Base-by-base conservation (phyloP, 1,140 invertebrate genomes). In the Lucilia cuprina region DNA sequence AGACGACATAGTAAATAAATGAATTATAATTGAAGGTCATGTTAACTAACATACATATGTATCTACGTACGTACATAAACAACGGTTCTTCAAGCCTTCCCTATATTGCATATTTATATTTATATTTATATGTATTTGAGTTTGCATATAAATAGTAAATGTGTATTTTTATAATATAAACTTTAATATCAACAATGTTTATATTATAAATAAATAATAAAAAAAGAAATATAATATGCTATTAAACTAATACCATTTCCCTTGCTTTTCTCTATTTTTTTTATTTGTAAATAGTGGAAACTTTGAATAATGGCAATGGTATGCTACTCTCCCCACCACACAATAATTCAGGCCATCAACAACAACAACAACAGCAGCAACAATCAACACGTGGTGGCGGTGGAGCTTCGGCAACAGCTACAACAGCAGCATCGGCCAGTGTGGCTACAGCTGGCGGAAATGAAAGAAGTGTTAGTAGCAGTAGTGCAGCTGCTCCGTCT, bases 301-400 rank as follows among this genome's bases (percentile, higher is more conserved):
- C 93, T 70, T 91, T 94, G 60, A 94, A 93, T 88, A 94, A 93
- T 92, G 93, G 93, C 84, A 91, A 91, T 83, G 92, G 93, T 78
- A 91, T 94, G 86, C 93, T 94, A 82, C 91, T 94, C 60, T 94
- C 94, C 50, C 93, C 94, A 34, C 93, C 93, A 13, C 93, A 92
- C 83, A 92, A 92, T 84, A 90, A 92, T 84, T 92, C 93, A 14
- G 74, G 75, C 55, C 83, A 91, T 85, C 94, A 94, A 89, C 91
- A 93, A 60, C 89, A 93, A 60, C 89, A 88, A 74, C 88, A 87
- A 82, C 88, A 87, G 47, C 88, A 87, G 17, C 87, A 77, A 50
- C 84, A 83, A 21, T 41, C 74, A 84, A 35, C 82, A 50, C 35
- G 74, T 25, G 49, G 80, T 49, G 47, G 74, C 17, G 49, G 75